Percentiles rank a stretch among this genome's conserved stretches.
Evolutionary conservation across 2,113 vertebrate species (phyloP).

Genomic region (Pseudonaja textilis): DNA sequence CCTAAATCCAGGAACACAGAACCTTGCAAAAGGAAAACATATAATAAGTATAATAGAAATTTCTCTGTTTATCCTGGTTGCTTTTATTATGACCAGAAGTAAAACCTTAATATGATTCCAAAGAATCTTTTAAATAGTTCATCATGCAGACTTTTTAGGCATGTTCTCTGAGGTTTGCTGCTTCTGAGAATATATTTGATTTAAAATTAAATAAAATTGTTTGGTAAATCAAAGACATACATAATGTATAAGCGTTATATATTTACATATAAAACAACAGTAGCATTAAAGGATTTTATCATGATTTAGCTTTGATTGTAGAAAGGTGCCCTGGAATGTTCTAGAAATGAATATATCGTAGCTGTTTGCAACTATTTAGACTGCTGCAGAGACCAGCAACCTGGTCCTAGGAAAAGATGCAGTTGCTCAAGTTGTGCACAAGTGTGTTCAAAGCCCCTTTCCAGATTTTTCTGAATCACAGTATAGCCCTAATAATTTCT

Average conservation of each 20-base stretch:
- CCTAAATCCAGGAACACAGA: background rate
- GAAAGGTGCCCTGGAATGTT: background rate
- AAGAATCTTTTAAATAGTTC: accelerated
- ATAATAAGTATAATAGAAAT: background rate
- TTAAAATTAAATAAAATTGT: background rate
- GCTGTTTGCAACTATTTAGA: background rate
- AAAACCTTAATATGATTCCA: background rate
- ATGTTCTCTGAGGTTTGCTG: background rate
- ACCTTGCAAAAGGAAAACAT: background rate
- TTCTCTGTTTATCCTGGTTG: background rate
- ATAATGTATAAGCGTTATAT: background rate
- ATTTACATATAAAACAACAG: background rate
- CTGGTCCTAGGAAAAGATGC: background rate
- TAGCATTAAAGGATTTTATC: background rate
- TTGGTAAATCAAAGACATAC: background rate
- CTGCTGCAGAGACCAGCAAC: background rate
- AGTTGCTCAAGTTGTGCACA: background rate
- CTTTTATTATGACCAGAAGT: background rate
- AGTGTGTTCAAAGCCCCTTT: background rate
- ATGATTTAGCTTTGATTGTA: background rate
- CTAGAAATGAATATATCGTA: background rate
- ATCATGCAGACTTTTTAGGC: background rate
- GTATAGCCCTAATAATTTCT: background rate
- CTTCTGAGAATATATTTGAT: background rate
- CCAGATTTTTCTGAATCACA: background rate